phyloP scores from a whole-genome alignment of 2,113 vertebrate species.

The Nothocercus julius region DNA sequence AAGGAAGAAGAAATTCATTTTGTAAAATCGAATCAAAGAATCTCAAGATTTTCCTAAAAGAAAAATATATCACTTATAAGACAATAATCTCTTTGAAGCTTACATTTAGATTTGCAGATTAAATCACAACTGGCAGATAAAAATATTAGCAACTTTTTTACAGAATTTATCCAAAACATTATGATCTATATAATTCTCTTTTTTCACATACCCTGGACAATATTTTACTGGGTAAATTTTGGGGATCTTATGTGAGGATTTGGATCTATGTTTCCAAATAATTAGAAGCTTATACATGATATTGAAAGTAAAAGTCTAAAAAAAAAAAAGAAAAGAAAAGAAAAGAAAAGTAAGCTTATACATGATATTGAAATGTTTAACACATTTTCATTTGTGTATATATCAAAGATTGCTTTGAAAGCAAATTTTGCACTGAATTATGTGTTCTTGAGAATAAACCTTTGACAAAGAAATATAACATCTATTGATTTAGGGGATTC shows the following conservation, averaged over 20 bases:
- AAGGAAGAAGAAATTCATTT: background rate
- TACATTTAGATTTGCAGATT: background rate
- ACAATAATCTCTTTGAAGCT: background rate
- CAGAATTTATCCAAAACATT: background rate
- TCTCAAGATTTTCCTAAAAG: background rate
- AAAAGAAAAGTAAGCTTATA: background rate
- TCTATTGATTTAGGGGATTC: background rate
- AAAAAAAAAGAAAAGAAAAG: no score
- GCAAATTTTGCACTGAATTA: background rate
- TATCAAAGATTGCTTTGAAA: background rate
- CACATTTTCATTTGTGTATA: background rate
- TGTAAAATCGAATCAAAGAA: background rate
- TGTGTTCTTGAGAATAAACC: background rate
- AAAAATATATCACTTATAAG: background rate
- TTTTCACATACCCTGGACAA: background rate
- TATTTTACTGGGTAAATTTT: background rate
- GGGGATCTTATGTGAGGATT: background rate
- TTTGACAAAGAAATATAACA: constrained; percentile 13
- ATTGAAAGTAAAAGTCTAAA: background rate
- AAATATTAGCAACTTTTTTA: background rate
- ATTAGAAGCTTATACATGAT: background rate
- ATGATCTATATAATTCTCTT: background rate
- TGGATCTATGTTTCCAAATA: background rate
- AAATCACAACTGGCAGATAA: background rate
- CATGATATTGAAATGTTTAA: background rate